Evolutionary conservation across 2,888 invertebrate species (phyloP).

Genomic region (Drosophila setosimentum): DNA sequence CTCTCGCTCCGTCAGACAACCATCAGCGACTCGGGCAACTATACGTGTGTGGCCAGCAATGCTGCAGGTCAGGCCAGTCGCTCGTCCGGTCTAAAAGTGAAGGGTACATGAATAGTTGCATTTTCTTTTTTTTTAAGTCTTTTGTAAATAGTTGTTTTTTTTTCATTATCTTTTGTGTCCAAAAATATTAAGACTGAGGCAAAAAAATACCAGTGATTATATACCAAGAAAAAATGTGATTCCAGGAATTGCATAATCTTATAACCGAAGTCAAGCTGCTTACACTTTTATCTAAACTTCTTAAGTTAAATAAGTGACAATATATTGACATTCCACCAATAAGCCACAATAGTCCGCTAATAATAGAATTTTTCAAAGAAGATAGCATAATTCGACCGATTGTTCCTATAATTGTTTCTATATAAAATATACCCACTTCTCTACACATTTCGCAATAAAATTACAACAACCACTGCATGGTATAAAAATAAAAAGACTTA

Average conservation of each 20-base stretch:
- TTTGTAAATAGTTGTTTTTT: slow-evolving; percentile 18
- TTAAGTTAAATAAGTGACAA: background rate
- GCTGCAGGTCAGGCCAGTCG: slow-evolving; percentile 86
- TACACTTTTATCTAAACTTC: background rate
- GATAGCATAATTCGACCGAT: background rate
- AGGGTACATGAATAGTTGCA: slow-evolving; percentile 85
- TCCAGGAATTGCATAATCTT: background rate
- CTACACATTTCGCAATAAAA: background rate
- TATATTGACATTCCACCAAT: background rate
- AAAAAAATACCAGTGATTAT: background rate
- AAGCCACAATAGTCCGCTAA: background rate
- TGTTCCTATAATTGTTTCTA: background rate
- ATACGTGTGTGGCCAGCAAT: slow-evolving; percentile 88
- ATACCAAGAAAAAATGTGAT: background rate
- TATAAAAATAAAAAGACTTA: slow-evolving; percentile 3
- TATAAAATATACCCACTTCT: background rate
- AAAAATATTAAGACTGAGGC: slow-evolving; percentile 30
- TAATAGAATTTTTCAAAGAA: background rate
- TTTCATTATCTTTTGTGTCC: slow-evolving; percentile 7
- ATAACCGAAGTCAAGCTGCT: background rate
- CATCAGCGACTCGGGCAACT: slow-evolving; percentile 86
- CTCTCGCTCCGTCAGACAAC: slow-evolving; percentile 85
- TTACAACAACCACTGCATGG: background rate
- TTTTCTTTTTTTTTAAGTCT: background rate
- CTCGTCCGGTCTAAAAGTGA: slow-evolving; percentile 87